Percentiles rank a stretch among this genome's conserved stretches.
Conservation (phyloP, 2,113 vertebrate species). For the Charina bottae region DNA sequence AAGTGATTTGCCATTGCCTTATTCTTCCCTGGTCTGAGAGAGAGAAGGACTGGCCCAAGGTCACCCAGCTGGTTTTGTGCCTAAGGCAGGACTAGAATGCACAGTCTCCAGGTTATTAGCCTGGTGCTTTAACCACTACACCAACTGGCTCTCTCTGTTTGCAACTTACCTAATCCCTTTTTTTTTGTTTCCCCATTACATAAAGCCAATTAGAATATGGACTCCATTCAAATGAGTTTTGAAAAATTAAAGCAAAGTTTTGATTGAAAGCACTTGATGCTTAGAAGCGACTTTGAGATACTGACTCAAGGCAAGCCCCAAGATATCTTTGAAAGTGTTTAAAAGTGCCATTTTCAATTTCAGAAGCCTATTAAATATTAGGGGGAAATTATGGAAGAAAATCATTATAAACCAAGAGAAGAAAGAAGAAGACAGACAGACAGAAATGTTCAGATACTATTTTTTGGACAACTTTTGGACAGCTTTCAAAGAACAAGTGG, state of each 20-base stretch:
- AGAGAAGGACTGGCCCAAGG: too few species aligned
- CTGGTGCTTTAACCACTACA: too few species aligned
- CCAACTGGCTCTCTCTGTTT: too few species aligned
- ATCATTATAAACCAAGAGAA: neutral
- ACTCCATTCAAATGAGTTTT: conserved; percentile 68
- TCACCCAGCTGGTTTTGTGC: too few species aligned
- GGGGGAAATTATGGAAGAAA: neutral
- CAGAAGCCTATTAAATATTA: conserved; percentile 52
- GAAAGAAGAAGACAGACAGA: neutral
- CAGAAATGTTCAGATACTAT: neutral
- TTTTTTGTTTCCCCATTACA: conserved; percentile 64
- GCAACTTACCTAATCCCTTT: conserved; percentile 56
- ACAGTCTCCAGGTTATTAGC: too few species aligned
- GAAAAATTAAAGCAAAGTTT: conserved; percentile 71
- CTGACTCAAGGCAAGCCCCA: conserved; percentile 57
- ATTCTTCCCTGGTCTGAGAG: too few species aligned
- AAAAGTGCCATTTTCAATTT: conserved; percentile 64
- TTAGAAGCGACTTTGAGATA: conserved; percentile 46
- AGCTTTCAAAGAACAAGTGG: neutral
- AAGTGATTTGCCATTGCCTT: too few species aligned
- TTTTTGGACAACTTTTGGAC: neutral
- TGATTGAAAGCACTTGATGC: conserved; percentile 46
- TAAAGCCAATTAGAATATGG: conserved; percentile 63
- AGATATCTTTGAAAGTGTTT: conserved; percentile 60
- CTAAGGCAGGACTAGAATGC: too few species aligned